Conservation (phyloP, 2,888 invertebrate species). For the Lasioglossum lativentre region DNA sequence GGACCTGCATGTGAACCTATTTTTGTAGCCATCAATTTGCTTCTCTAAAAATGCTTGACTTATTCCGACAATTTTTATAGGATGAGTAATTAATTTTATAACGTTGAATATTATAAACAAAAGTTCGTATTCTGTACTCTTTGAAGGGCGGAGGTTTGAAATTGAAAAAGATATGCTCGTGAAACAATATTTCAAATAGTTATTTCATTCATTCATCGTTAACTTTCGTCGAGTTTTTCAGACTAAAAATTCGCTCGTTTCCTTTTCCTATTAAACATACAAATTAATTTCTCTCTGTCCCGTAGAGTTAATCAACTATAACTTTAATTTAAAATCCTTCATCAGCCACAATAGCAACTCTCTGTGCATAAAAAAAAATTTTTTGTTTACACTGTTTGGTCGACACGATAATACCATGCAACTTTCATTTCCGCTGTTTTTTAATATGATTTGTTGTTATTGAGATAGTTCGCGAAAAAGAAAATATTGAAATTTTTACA, state of each 20-base stretch:
- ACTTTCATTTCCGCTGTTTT: too few species aligned
- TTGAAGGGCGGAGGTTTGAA: background rate
- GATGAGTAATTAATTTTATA: background rate
- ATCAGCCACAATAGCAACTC: too few species aligned
- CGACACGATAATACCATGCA: too few species aligned
- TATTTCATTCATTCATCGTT: background rate
- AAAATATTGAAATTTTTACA: too few species aligned
- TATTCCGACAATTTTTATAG: background rate
- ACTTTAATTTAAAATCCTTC: background rate
- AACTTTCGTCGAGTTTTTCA: too few species aligned
- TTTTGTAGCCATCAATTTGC: background rate
- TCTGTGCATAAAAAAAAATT: too few species aligned
- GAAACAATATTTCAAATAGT: background rate
- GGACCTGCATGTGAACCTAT: background rate
- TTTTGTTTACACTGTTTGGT: too few species aligned
- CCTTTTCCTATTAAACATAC: background rate
- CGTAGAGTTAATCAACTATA: background rate
- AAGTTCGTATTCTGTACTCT: background rate
- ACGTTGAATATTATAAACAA: background rate
- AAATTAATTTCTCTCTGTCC: background rate
- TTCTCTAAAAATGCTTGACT: background rate
- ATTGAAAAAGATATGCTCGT: background rate
- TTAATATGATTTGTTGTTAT: too few species aligned
- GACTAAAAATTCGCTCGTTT: background rate
- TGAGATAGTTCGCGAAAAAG: too few species aligned